Percentiles rank a stretch among this genome's conserved stretches.
These are phyloP conservation scores for Lates calcarifer DNA, from an alignment of 2,113 vertebrate genomes.

Conservation along the genomic window DNA sequence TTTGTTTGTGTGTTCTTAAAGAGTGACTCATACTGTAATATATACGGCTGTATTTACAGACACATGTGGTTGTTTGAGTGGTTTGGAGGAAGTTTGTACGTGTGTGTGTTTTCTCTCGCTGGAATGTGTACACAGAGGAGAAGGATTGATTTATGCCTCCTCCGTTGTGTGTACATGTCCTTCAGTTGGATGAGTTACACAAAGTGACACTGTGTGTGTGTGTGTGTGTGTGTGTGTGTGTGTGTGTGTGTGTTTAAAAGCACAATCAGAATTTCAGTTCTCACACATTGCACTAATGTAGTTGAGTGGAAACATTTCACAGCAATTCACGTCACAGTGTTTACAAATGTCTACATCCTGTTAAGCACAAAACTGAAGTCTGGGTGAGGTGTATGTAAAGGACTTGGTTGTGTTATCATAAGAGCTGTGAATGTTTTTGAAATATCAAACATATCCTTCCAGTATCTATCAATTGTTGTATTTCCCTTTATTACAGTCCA, in stretches of 20 bases:
- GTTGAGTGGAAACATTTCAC: conserved; percentile 11
- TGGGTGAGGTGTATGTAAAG: neutral
- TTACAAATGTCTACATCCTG: conserved; percentile 11
- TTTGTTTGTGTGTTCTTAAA: conserved; percentile 20
- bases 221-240: conserved; percentile 7
- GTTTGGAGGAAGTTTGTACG: conserved; percentile 26
- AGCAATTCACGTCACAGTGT: neutral
- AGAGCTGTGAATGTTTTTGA: neutral
- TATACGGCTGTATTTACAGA: neutral
- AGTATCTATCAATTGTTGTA: conserved; percentile 2
- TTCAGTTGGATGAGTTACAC: conserved; percentile 52
- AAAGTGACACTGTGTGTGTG: conserved; percentile 33
- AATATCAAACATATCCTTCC: neutral
- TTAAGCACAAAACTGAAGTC: conserved; percentile 36
- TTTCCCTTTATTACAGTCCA: conserved; percentile 85
- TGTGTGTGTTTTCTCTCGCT: conserved; percentile 42
- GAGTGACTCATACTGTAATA: neutral
- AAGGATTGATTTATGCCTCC: conserved; percentile 65
- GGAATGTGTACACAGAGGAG: conserved; percentile 59
- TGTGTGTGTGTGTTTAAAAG: conserved; percentile 13
- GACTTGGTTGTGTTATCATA: neutral
- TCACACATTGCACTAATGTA: conserved; percentile 21
- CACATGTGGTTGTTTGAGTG: conserved; percentile 1
- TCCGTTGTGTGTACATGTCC: conserved; percentile 56
- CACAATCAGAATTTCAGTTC: conserved; percentile 38